Base-by-base conservation (phyloP, 2,797 vertebrate genomes). In the Onychomys leucogaster region DNA sequence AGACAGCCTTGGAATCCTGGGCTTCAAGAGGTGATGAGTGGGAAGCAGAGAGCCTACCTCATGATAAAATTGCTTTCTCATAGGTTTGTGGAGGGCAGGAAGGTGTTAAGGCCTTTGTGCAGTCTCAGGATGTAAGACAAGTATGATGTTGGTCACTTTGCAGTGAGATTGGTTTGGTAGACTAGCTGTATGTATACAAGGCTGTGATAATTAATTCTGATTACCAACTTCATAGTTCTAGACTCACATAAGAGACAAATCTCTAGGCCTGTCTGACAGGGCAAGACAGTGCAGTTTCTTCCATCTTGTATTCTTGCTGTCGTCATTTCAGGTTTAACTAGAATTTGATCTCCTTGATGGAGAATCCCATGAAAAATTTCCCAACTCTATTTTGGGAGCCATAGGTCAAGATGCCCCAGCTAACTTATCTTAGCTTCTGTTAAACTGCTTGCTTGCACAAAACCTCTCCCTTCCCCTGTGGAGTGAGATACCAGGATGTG, bases 1-100 rank as follows among this genome's bases (percentile, higher is more conserved):
- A 71, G 29, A 32, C 0, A 5, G 55, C 27, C 1, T 37, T 63
- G 27, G 5, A 8, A 23, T 32, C 34, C 14, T 1, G 7, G 37
- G 16, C 13, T 5, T 13, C 37, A 2, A 41, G 19, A 57, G 11
- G 11, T 6, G 5, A 43, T 7, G 1, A 23, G 61, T 17, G 6
- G 13, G 29, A 29, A 25, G 0, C 19, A 41, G 21, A 89, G 67
- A 4, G 4, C n/a, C 52, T 14, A 0, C 14, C 29, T 19, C 21
- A 21, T 5, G 12, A 25, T 8, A 23, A 32, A 52, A 17, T 27
- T 81, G 27, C 59, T 71, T 25, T 59, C 37, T 4, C 9, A 1
- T 3, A 27, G 52, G 3, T 12, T 37, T 6, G 2, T 17, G 34
- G 73, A 88, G 27, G 41, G 1, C 13, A 19, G 32, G 10, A 46